phyloP scores from a whole-genome alignment of 2,888 invertebrate species.

The Bombylius major region DNA sequence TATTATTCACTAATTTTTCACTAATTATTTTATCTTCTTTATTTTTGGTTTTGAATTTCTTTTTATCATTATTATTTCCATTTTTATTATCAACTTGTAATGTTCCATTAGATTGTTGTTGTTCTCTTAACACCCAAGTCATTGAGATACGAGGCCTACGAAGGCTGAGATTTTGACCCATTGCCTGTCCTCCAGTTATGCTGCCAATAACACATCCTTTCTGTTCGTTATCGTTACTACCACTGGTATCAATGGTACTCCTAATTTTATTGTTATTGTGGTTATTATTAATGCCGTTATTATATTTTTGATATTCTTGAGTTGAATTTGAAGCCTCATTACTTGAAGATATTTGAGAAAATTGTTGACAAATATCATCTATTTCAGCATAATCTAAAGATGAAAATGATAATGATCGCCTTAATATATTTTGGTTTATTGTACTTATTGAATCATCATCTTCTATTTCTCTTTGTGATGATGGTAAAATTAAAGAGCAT shows the following conservation, averaged over 20 bases:
- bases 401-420: conserved; percentile 16
- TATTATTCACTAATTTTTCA: conserved; percentile 34
- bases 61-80: conserved; percentile 36
- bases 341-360: conserved; percentile 1
- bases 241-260: not conserved
- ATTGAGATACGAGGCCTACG: conserved; percentile 54
- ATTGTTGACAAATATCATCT: conserved; percentile 19
- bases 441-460: not conserved
- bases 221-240: not conserved
- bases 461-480: conserved; percentile 21
- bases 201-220: conserved; percentile 22
- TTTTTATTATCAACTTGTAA: conserved; percentile 25
- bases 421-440: conserved; percentile 14
- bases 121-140: conserved; percentile 61
- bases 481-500: conserved; percentile 29
- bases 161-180: conserved; percentile 45
- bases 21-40: conserved; percentile 25
- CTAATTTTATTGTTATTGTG: not conserved
- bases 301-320: not conserved
- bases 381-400: conserved; percentile 32
- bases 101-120: conserved; percentile 34
- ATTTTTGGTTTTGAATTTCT: conserved; percentile 21
- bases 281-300: not conserved
- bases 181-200: conserved; percentile 21
- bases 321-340: not conserved